A percentile compares a stretch with the other conserved stretches of the same genome.
Conservation (phyloP, 53 echinoderm and acorn worm species). For the Temnopleurus reevesii region DNA sequence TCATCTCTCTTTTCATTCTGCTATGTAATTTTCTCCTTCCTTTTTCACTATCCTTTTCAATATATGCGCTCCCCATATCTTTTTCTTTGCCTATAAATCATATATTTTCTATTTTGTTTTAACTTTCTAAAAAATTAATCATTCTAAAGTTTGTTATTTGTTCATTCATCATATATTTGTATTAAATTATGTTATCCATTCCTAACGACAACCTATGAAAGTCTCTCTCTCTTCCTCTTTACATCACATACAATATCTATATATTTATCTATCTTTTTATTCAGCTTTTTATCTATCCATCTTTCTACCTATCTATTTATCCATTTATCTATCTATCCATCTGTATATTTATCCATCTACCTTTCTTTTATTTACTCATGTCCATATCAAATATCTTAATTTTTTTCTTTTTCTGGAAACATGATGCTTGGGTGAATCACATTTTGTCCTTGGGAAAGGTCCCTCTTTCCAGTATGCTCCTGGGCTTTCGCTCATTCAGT, state of each 20-base stretch:
- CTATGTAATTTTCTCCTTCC: background rate
- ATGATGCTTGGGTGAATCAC: slow-evolving; percentile 32
- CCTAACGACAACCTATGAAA: no score
- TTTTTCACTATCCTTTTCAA: no score
- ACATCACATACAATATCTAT: background rate
- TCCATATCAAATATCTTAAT: background rate
- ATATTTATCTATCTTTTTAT: background rate
- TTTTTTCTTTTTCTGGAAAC: background rate
- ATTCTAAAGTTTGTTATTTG: no score
- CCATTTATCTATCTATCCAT: background rate
- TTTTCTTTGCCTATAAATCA: no score
- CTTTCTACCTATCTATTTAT: no score
- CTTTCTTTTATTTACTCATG: background rate
- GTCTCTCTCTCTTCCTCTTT: background rate
- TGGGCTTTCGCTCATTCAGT: background rate
- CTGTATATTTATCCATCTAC: background rate
- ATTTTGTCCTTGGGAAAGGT: slow-evolving; percentile 11
- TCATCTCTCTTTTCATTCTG: background rate
- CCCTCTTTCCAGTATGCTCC: background rate
- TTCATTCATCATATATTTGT: no score
- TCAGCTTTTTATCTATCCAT: background rate
- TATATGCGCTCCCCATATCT: background rate
- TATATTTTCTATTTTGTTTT: no score
- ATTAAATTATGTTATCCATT: no score
- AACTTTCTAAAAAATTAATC: no score